Conservation (phyloP, 2,888 invertebrate genomes). For the Cryptocheilus praepositus region DNA sequence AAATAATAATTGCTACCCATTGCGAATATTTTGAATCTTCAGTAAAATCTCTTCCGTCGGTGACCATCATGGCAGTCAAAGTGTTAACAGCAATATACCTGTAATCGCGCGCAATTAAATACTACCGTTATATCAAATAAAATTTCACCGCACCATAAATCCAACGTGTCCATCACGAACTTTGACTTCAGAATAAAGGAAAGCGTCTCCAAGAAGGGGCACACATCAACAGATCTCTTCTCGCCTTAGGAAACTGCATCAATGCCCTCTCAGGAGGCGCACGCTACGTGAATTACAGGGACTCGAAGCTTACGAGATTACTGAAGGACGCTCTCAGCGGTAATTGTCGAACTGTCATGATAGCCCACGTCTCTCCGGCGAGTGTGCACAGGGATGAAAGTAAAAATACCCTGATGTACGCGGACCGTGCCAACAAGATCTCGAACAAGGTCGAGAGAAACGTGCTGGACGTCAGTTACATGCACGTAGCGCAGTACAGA, state of each 20-base stretch:
- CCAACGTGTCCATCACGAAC: not conserved
- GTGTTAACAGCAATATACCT: no score
- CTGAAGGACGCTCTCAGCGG: conserved; percentile 92
- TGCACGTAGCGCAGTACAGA: conserved; percentile 88
- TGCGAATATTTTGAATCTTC: no score
- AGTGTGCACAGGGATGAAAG: conserved; percentile 91
- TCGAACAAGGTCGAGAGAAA: conserved; percentile 86
- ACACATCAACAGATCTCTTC: conserved; percentile 93
- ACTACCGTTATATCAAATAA: no score
- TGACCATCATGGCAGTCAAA: no score
- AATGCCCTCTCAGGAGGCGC: conserved; percentile 92
- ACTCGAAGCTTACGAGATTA: conserved; percentile 94
- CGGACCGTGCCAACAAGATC: conserved; percentile 94
- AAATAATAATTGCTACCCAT: no score
- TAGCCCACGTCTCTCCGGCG: conserved; percentile 95
- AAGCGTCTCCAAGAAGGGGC: conserved; percentile 94
- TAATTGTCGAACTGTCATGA: conserved; percentile 97
- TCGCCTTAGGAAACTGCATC: conserved; percentile 96
- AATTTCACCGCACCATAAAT: not conserved
- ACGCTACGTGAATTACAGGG: conserved; percentile 95
- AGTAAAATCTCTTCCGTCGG: no score
- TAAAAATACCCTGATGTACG: conserved; percentile 94
- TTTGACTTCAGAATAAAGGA: conserved; percentile 80
- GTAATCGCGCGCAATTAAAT: no score
- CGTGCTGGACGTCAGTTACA: conserved; percentile 78